These are phyloP conservation scores for Apeira syringaria DNA, from an alignment of 2,888 invertebrate species.

Conservation along the genomic window DNA sequence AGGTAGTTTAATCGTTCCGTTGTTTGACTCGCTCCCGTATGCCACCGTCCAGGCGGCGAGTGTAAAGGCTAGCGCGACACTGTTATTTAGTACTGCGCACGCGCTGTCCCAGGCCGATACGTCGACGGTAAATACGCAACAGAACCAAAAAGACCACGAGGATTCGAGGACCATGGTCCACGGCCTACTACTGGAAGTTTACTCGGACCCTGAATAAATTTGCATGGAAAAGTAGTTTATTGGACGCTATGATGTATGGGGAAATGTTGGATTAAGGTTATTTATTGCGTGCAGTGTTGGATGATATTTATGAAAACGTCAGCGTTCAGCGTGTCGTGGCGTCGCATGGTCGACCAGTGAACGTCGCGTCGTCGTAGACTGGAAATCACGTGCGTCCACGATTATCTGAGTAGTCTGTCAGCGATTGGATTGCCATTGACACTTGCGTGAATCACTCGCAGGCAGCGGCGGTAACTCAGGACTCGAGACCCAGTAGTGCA, in stretches of 20 bases:
- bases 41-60: constrained; percentile 59
- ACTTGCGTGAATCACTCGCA: no score
- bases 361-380: no score
- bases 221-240: constrained; percentile 28
- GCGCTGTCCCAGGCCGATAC: constrained; percentile 54
- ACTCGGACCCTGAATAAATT: constrained; percentile 35
- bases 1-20: no score
- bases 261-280: constrained; percentile 14
- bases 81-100: constrained; percentile 80
- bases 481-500: no score
- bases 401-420: no score
- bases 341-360: no score
- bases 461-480: no score
- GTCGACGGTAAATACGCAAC: constrained; percentile 34
- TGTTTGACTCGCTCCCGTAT: constrained; percentile 25
- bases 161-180: neutral
- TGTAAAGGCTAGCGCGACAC: constrained; percentile 76
- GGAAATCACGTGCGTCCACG: no score
- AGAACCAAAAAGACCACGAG: constrained; percentile 25
- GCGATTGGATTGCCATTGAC: no score
- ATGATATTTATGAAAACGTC: constrained; percentile 4
- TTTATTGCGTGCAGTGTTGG: constrained; percentile 10
- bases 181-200: constrained; percentile 24
- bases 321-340: neutral
- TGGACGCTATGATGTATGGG: constrained; percentile 22